phyloP scores from a whole-genome alignment of 37 sponge, comb jelly and placozoan species.

The Crambe crambe region DNA sequence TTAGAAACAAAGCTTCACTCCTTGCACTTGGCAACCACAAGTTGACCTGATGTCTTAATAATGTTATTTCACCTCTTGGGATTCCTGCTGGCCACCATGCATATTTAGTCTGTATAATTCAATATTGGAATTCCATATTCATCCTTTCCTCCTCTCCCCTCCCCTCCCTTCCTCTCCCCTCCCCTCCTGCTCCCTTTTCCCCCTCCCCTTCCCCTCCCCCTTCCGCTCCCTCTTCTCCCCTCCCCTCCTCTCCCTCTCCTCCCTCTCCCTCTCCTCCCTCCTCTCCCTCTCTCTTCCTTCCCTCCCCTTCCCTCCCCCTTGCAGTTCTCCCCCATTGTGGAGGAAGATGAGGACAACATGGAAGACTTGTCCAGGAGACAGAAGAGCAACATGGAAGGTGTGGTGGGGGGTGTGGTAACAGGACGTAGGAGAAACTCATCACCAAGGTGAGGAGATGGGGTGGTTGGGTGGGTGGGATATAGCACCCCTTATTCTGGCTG shows the following conservation, averaged over 20 bases:
- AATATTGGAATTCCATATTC: neutral
- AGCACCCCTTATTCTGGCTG: too few species aligned
- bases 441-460: neutral
- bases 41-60: too few species aligned
- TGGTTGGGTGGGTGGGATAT: neutral
- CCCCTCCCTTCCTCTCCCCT: slow-evolving; percentile 19
- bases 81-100: too few species aligned
- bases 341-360: slow-evolving; percentile 16
- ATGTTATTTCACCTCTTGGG: too few species aligned
- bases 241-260: neutral
- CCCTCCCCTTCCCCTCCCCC: neutral
- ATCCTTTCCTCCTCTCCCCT: neutral
- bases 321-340: slow-evolving; percentile 47
- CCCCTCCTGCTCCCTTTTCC: neutral
- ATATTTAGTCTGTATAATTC: too few species aligned
- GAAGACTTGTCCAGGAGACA: neutral
- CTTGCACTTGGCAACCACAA: too few species aligned
- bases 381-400: neutral
- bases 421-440: neutral
- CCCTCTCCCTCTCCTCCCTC: neutral
- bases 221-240: neutral
- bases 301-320: neutral
- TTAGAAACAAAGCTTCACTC: too few species aligned
- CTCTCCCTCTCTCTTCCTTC: neutral
- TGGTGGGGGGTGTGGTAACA: neutral